A percentile compares a stretch with the other conserved stretches of the same genome.
Conservation (phyloP, 2,113 vertebrate genomes). For the Oreochromis niloticus region DNA sequence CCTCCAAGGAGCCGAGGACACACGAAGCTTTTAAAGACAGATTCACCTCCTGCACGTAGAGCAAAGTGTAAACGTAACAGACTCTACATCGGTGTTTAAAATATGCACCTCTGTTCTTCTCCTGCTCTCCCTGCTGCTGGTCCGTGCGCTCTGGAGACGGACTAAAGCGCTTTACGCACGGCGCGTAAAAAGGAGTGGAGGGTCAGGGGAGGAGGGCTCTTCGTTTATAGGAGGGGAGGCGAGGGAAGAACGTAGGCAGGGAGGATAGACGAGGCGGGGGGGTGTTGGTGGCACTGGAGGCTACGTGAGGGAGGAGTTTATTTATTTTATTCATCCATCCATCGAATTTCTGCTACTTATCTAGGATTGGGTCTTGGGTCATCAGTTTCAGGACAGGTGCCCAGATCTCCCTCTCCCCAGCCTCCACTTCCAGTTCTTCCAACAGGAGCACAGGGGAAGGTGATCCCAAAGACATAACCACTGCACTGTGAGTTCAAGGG, state of each 20-base stretch:
- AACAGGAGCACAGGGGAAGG: not conserved
- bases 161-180: slow-evolving; percentile 29
- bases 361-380: too few relatives aligned
- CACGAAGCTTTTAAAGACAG: not conserved
- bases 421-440: not conserved
- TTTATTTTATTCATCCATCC: not conserved
- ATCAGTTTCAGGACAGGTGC: not conserved
- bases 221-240: not conserved
- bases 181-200: slow-evolving; percentile 7
- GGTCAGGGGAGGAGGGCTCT: not conserved
- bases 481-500: not conserved
- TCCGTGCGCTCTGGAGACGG: slow-evolving; percentile 18
- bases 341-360: not conserved
- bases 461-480: not conserved
- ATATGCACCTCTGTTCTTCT: not conserved
- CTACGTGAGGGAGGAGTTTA: too few relatives aligned
- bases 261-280: not conserved
- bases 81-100: not conserved
- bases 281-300: not conserved
- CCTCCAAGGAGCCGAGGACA: not conserved
- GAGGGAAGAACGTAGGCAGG: not conserved
- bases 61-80: not conserved
- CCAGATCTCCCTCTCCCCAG: not conserved
- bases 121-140: not conserved
- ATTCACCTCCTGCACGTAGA: not conserved